Evolutionary conservation across 2,888 invertebrate genomes (phyloP), one percentile per base, ranked within the genome.

Genomic region (Aphodius granarius): DNA sequence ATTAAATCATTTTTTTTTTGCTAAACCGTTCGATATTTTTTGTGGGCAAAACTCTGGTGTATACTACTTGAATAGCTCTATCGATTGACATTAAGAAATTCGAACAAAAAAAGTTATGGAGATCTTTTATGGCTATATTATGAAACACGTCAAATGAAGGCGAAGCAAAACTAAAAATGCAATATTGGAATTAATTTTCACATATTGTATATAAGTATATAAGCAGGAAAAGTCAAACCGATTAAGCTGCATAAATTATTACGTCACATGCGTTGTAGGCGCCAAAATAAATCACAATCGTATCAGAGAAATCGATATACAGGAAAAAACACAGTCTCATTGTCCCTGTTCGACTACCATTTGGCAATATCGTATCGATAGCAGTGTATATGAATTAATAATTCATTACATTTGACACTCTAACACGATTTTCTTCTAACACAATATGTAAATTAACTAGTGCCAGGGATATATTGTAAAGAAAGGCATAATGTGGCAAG

Each of bases 391-490:
- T 13, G n/a, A 75, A 75, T 75, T 75, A 75, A 66, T 75, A 73
- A 75, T 75, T 75, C 73, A 75, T 75, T 75, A 75, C 43, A 43
- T 43, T 21, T 63, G 70, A 73, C 75, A 75, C 68, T 72, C 63
- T 66, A 62, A 75, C 68, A 73, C 72, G 72, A 22, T 72, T 68
- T 68, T 75, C 21, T 75, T 73, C 72, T 68, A 75, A 20, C 72
- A 43, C 66, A 68, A 75, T 75, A 75, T 75, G 75, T 66, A 75
- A 75, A 75, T 75, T 63, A 72, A 73, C 43, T 43, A 43, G n/a
- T 23, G 43, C 43, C 13, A 13, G 43, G 43, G 6, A 3, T 43
- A 43, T 43, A 43, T 43, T 43, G 4, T 43, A 43, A 43, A 43
- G 43, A 43, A 43, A 6, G 43, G 43, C 3, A 43, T 3, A 13